phyloP scores from a whole-genome alignment of 2,888 invertebrate species.

The Acrobasis suavella region DNA sequence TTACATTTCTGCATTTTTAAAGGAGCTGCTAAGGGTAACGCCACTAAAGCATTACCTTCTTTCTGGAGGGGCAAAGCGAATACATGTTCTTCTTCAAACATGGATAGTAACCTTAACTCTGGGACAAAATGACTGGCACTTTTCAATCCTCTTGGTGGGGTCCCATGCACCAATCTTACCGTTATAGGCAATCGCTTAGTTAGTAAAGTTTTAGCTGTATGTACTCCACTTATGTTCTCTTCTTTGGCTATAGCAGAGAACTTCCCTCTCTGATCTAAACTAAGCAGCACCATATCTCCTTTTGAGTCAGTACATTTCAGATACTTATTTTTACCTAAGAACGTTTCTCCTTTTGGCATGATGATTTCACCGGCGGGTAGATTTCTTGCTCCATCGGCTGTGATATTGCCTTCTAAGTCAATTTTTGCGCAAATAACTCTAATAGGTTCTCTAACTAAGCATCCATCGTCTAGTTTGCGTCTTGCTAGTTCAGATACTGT shows the following conservation, averaged over 20 bases:
- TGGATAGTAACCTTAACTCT: conserved; percentile 90
- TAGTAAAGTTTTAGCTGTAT: conserved; percentile 93
- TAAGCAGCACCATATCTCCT: conserved; percentile 91
- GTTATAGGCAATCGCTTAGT: conserved; percentile 95
- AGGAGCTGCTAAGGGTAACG: conserved; percentile 92
- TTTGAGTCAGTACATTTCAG: conserved; percentile 93
- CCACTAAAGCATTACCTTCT: conserved; percentile 89
- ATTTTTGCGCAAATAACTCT: conserved; percentile 85
- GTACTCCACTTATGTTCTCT: conserved; percentile 97
- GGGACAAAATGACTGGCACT: conserved; percentile 92
- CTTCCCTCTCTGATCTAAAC: conserved; percentile 93
- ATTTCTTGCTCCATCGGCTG: conserved; percentile 87
- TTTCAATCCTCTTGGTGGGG: conserved; percentile 91
- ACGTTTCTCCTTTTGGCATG: conserved; percentile 88
- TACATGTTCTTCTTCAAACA: conserved; percentile 93
- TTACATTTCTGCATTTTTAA: conserved; percentile 91
- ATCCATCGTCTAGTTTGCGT: conserved; percentile 87
- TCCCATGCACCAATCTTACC: conserved; percentile 95
- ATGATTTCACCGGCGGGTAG: conserved; percentile 92
- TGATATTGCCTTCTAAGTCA: conserved; percentile 84
- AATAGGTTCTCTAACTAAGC: conserved; percentile 90
- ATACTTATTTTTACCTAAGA: conserved; percentile 88
- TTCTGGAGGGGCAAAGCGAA: conserved; percentile 92
- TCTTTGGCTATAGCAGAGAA: conserved; percentile 96
- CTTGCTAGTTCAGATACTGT: conserved; percentile 92